These are phyloP conservation scores for Cygnus atratus DNA, from an alignment of 2,113 vertebrate species.

Conservation along the genomic window DNA sequence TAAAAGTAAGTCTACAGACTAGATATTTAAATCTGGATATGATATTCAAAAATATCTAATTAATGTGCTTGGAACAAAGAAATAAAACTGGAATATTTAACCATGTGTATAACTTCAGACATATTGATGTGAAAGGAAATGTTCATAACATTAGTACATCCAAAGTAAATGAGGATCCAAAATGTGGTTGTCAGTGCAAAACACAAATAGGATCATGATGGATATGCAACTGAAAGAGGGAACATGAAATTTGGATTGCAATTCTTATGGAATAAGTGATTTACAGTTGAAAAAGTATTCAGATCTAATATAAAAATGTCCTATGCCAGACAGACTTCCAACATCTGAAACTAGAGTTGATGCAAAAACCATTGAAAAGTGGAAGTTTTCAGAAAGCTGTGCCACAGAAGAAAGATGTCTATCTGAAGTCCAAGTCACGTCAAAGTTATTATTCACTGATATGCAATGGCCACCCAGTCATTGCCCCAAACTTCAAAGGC, in stretches of 20 bases:
- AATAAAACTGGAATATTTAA: neutral
- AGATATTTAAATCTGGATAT: neutral
- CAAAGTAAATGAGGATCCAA: neutral
- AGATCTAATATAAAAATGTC: neutral
- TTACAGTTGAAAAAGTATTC: neutral
- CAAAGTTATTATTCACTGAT: neutral
- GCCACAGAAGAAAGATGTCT: neutral
- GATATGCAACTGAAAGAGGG: neutral
- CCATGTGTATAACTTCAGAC: fast-evolving
- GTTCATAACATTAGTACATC: neutral
- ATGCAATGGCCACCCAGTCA: neutral
- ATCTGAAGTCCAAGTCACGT: neutral
- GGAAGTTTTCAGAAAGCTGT: neutral
- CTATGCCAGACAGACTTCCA: neutral
- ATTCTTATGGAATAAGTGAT: neutral
- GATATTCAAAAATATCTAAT: neutral
- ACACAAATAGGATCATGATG: neutral
- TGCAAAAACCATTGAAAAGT: neutral
- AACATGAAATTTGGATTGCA: neutral
- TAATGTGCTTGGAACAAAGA: neutral
- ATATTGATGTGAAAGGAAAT: neutral
- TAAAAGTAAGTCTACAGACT: neutral
- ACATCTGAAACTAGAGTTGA: neutral
- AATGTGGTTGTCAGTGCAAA: neutral
- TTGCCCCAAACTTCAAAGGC: conserved; percentile 22